Base-by-base conservation (phyloP, 2,113 vertebrate species). In the Uropsilus gracilis region DNA sequence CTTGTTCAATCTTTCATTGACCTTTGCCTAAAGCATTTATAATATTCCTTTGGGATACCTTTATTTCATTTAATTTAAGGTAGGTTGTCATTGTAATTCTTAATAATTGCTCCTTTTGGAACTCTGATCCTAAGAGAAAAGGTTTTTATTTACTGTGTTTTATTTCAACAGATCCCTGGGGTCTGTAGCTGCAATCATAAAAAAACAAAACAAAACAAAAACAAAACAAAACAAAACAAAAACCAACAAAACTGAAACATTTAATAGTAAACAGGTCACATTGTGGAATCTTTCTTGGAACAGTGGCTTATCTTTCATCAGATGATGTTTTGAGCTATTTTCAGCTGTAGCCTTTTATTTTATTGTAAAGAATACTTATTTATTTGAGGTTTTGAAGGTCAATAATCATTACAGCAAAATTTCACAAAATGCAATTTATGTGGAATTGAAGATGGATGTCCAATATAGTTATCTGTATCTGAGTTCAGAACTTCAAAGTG, bases 11-110 rank as follows among this genome's bases (percentile, higher is more conserved):
- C n/a, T n/a, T n/a, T n/a, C n/a, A n/a, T n/a, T n/a, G n/a, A n/a
- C n/a, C n/a, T n/a, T n/a, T n/a, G n/a, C n/a, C n/a, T n/a, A n/a
- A n/a, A n/a, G n/a, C n/a, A n/a, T n/a, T n/a, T n/a, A n/a, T n/a
- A n/a, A n/a, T n/a, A n/a, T n/a, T n/a, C n/a, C n/a, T 64, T n/a
- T 77, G 85, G 44, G 89, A 86, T 75, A 57, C 12, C n/a, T 76
- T 77, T 30, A 61, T 1, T 59, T 88, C 14, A 44, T 17, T 2
- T 80, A n/a, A n/a, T 78, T 89, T 63, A 37, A 68, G 75, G 42
- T 83, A 75, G 22, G 53, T n/a, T 46, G 71, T 14, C 37, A 0
- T 28, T 63, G 72, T 80, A 39, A 88, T 28, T 72, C 17, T 8
- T 18, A 91, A 61, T 61, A 73, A 91, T 91, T 73, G 88, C 53